phyloP scores from a whole-genome alignment of 2,888 invertebrate genomes.

The Apotomis capreana region DNA sequence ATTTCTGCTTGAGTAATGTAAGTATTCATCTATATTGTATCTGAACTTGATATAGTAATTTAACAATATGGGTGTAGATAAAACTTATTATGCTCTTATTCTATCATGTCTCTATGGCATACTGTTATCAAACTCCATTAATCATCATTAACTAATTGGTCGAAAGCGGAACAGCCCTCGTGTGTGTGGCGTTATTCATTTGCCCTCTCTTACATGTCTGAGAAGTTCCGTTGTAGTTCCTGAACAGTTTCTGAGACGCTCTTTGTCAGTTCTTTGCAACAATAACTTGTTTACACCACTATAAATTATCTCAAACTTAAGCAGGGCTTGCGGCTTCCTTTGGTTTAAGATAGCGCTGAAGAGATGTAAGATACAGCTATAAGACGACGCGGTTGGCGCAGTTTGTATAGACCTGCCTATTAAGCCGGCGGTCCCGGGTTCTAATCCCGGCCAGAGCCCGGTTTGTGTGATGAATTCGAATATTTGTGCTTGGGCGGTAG shows the following conservation, averaged over 20 bases:
- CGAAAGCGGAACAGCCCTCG: slow-evolving; percentile 36
- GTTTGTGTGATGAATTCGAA: no score
- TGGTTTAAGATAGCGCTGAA: neutral
- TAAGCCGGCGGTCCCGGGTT: no score
- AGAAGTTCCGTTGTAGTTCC: slow-evolving; percentile 37
- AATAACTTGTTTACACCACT: slow-evolving; percentile 30
- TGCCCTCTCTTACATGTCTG: slow-evolving; percentile 49
- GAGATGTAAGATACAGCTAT: no score
- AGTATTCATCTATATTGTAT: no score
- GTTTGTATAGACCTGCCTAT: no score
- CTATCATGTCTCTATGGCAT: slow-evolving; percentile 16
- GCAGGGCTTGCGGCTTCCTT: neutral
- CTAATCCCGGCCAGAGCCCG: no score
- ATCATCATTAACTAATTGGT: slow-evolving; percentile 23
- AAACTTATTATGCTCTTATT: neutral
- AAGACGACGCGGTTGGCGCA: no score
- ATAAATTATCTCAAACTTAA: slow-evolving; percentile 17
- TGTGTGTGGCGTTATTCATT: slow-evolving; percentile 55
- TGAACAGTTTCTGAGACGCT: slow-evolving; percentile 22
- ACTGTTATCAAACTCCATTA: slow-evolving; percentile 2
- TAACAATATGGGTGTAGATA: no score
- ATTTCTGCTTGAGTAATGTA: no score
- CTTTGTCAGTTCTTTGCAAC: slow-evolving; percentile 31
- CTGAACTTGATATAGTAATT: no score
- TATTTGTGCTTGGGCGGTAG: no score